These are phyloP conservation scores for Eulemur rufifrons DNA, from an alignment of 2,113 vertebrate genomes.

Conservation along the genomic window DNA sequence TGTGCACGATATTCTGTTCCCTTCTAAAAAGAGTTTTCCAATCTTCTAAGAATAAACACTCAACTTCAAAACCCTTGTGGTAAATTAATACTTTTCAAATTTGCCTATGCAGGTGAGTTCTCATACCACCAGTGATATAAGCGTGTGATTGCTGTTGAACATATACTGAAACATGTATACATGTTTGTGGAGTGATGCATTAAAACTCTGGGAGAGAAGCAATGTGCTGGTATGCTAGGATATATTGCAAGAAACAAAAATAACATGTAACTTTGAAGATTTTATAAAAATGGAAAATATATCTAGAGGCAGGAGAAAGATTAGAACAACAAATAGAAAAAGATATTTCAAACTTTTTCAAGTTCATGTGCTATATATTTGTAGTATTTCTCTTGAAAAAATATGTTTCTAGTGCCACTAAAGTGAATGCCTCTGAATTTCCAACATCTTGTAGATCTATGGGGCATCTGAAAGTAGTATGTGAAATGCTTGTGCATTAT, in stretches of 20 bases:
- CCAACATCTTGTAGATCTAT: conserved; percentile 72
- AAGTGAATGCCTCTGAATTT: neutral
- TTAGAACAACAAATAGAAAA: neutral
- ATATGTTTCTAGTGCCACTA: neutral
- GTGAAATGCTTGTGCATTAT: conserved; percentile 71
- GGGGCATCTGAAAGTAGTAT: conserved; percentile 64
- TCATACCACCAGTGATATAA: neutral
- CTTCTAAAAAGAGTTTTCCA: conserved; percentile 5
- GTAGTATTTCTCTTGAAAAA: neutral
- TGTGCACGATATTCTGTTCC: neutral
- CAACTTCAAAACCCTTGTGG: conserved; percentile 1
- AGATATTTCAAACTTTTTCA: neutral
- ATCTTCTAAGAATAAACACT: conserved; percentile 28
- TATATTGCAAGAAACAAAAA: neutral
- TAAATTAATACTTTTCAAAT: neutral
- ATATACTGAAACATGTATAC: neutral
- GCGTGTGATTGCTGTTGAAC: neutral
- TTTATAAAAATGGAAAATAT: neutral
- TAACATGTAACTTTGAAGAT: neutral
- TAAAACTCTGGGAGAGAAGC: neutral
- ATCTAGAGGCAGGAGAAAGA: neutral
- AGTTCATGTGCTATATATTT: neutral
- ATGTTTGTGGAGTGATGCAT: neutral
- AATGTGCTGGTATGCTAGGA: neutral
- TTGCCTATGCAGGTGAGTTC: neutral